Percentiles rank a stretch among this genome's conserved stretches.
These are phyloP conservation scores for Enteromius viviparus DNA, from an alignment of 2,797 vertebrate genomes.

Conservation along the genomic window DNA sequence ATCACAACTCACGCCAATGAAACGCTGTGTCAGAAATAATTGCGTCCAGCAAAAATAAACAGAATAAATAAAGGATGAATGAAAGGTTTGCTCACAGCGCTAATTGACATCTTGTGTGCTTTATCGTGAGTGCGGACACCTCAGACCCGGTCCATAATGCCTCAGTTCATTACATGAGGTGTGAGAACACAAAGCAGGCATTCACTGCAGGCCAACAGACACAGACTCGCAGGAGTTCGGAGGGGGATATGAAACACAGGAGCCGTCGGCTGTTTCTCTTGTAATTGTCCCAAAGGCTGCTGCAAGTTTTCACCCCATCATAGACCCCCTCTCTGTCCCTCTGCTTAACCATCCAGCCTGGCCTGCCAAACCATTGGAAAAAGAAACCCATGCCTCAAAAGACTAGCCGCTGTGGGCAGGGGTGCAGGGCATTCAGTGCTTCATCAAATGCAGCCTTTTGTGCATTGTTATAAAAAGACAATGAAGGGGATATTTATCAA, in stretches of 20 bases:
- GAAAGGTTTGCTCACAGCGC: constrained; percentile 31
- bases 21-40: constrained; percentile 39
- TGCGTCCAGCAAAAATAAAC: constrained; percentile 44
- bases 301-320: constrained; percentile 73
- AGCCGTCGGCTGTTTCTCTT: constrained; percentile 73
- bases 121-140: constrained; percentile 62
- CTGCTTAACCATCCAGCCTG: constrained; percentile 30
- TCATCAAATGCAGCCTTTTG: constrained; percentile 38
- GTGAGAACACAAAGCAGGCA: constrained; percentile 75
- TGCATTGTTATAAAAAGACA: constrained; percentile 48
- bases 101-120: constrained; percentile 56
- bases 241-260: constrained; percentile 45
- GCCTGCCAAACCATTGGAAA: constrained; percentile 57
- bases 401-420: constrained; percentile 33
- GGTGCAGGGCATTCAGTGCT: constrained; percentile 21
- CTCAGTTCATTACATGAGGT: constrained; percentile 75
- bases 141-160: constrained; percentile 65
- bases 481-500: constrained; percentile 48
- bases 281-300: constrained; percentile 72
- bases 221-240: constrained; percentile 60
- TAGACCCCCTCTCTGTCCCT: constrained; percentile 52
- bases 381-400: constrained; percentile 48
- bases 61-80: constrained; percentile 31
- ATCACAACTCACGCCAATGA: constrained; percentile 5
- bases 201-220: constrained; percentile 75